Conservation (phyloP, 30 jellyfish, hydroid and myxozoan species). For the Haliclystus octoradiatus region DNA sequence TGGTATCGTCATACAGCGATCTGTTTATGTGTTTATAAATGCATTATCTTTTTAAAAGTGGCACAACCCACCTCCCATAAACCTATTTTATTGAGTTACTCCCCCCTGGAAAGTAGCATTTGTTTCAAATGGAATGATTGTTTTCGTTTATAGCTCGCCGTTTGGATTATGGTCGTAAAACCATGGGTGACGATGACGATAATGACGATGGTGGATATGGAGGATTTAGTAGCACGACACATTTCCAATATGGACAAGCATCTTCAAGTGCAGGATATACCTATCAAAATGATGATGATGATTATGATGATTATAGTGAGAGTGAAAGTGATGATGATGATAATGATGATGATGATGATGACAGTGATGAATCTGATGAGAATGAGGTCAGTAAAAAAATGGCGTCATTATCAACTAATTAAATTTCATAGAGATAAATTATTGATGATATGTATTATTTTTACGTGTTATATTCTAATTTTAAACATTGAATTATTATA, state of each 20-base stretch:
- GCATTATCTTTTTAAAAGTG: too few species aligned
- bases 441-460: not conserved
- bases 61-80: too few species aligned
- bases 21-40: too few species aligned
- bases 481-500: not conserved
- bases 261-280: conserved; percentile 21
- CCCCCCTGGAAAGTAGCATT: too few species aligned
- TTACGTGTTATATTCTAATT: not conserved
- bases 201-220: conserved; percentile 44
- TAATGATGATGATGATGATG: conserved; percentile 37
- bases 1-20: too few species aligned
- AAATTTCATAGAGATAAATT: not conserved
- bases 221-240: conserved; percentile 19
- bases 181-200: conserved; percentile 25
- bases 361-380: conserved; percentile 30
- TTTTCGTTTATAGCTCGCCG: conserved; percentile 3
- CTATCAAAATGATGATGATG: conserved; percentile 27
- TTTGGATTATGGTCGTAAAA: not conserved
- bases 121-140: too few species aligned
- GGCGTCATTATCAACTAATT: not conserved
- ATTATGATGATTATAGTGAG: conserved; percentile 14
- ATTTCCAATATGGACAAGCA: not conserved
- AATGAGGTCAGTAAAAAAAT: conserved; percentile 30
- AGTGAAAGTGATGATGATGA: conserved; percentile 8
- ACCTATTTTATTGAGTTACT: too few species aligned